These are phyloP conservation scores for Zingel zingel DNA, from an alignment of 2,113 vertebrate genomes.

Conservation along the genomic window DNA sequence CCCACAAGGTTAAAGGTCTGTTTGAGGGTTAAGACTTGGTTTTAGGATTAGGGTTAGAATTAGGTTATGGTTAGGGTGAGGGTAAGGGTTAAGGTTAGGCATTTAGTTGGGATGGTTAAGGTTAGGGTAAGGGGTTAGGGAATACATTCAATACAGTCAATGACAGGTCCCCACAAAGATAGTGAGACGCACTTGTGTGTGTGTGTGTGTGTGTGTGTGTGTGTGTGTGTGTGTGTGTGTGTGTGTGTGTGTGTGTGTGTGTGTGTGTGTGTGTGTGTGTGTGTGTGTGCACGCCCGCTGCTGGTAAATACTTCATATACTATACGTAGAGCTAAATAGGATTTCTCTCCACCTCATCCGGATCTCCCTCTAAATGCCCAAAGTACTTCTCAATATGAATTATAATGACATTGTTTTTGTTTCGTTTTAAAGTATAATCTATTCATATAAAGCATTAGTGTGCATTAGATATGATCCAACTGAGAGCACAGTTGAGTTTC, in stretches of 20 bases:
- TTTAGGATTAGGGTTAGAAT: no score
- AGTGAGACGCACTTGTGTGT: background rate
- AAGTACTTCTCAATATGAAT: constrained; percentile 1
- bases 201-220: background rate
- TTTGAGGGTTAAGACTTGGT: no score
- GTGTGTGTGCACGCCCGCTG: background rate
- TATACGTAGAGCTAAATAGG: background rate
- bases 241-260: background rate
- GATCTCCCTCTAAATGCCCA: constrained; percentile 1
- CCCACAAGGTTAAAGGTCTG: no score
- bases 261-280: constrained; percentile 1
- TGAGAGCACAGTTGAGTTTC: constrained; percentile 20
- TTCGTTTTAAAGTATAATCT: constrained; percentile 1
- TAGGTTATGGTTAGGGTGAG: no score
- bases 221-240: background rate
- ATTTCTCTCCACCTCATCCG: background rate
- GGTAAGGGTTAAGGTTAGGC: no score
- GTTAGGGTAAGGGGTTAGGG: no score
- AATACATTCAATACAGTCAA: no score
- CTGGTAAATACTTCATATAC: constrained; percentile 8
- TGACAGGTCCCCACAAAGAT: no score
- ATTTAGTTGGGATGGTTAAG: no score
- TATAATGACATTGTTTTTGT: constrained; percentile 1
- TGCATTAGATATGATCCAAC: constrained; percentile 14
- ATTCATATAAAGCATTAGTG: constrained; percentile 9